phyloP scores from a whole-genome alignment of 2,797 vertebrate species.

The Propithecus deckenii region DNA sequence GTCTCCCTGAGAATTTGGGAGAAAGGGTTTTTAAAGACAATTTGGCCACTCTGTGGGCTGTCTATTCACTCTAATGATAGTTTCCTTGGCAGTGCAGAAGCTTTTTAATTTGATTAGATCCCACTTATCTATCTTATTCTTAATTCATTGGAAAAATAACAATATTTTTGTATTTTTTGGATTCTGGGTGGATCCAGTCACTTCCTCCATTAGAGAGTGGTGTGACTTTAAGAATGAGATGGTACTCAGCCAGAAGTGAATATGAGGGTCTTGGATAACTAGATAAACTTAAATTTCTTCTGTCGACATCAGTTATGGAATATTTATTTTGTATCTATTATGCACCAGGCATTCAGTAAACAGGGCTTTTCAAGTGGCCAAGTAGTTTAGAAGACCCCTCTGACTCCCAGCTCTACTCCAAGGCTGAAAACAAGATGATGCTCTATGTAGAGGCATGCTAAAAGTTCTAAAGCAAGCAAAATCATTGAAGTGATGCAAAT shows the following conservation, averaged over 20 bases:
- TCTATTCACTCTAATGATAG: no score
- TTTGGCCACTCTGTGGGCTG: no score
- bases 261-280: neutral
- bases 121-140: neutral
- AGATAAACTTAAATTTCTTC: neutral
- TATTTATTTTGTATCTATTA: neutral
- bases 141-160: neutral
- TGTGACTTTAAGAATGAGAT: neutral
- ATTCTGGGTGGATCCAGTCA: neutral
- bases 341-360: neutral
- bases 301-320: no score
- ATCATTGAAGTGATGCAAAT: neutral
- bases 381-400: neutral
- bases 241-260: neutral
- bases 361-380: neutral
- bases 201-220: neutral
- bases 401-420: rapidly evolving
- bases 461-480: neutral
- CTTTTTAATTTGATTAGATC: no score
- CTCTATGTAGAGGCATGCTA: neutral
- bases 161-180: neutral
- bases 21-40: no score
- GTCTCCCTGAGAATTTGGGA: no score
- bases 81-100: no score
- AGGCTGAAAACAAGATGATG: neutral